A percentile compares a stretch with the other conserved stretches of the same genome.
Conservation (phyloP, 1,140 invertebrate species). For the Brachionus manjavacas region DNA sequence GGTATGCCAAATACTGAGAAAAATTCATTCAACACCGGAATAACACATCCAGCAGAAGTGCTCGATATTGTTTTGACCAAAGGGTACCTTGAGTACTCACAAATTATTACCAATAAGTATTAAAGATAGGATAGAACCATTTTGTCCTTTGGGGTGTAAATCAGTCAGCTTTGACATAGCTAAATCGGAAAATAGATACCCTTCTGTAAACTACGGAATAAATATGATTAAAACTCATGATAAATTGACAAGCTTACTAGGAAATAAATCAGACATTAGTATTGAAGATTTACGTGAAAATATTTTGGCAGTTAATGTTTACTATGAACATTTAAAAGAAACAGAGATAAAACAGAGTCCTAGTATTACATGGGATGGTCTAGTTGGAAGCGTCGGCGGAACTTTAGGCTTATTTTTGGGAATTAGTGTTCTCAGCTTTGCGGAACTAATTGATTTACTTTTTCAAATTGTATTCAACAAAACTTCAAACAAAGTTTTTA, state of each 20-base stretch:
- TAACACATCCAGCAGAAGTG: slow-evolving; percentile 41
- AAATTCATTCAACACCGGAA: slow-evolving; percentile 41
- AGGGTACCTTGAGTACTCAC: slow-evolving; percentile 49
- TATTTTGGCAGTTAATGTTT: not conserved
- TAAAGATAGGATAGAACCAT: too few relatives aligned
- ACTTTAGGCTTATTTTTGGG: slow-evolving; percentile 33
- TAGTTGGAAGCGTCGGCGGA: not conserved
- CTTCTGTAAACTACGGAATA: not conserved
- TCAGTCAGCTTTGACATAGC: not conserved
- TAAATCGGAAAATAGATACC: slow-evolving; percentile 1
- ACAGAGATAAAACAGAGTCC: not conserved
- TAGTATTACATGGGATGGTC: not conserved
- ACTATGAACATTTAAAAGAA: slow-evolving; percentile 8
- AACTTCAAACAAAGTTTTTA: not conserved
- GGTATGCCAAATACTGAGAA: slow-evolving; percentile 45
- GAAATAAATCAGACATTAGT: not conserved
- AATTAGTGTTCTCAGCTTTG: not conserved
- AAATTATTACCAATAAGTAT: slow-evolving; percentile 47
- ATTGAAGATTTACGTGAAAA: not conserved
- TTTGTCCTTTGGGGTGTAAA: not conserved
- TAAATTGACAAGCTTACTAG: not conserved
- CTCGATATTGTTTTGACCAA: slow-evolving; percentile 46
- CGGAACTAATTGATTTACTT: not conserved
- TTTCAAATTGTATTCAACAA: not conserved
- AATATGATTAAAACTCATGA: not conserved